phyloP scores from a whole-genome alignment of 2,888 invertebrate species.

The Cataglyphis albicans region DNA sequence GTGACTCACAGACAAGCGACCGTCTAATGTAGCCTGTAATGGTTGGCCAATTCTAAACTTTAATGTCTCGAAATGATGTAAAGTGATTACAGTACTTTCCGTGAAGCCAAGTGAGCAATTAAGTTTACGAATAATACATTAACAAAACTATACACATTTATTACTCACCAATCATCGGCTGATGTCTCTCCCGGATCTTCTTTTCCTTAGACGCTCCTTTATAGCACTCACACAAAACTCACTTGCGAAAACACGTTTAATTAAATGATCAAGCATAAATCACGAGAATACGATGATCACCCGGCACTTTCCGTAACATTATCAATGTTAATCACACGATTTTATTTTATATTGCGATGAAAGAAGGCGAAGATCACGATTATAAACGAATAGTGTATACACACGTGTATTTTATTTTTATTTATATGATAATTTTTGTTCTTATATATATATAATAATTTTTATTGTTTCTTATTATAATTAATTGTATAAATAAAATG shows the following conservation, averaged over 20 bases:
- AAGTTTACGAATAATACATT: not conserved
- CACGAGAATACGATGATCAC: not conserved
- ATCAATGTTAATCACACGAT: not conserved
- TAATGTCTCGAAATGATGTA: not conserved
- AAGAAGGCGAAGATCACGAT: not conserved
- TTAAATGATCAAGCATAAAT: not conserved
- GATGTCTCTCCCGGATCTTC: not conserved
- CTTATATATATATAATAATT: not conserved
- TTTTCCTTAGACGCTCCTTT: not conserved
- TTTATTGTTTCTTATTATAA: not conserved
- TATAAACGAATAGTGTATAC: not conserved
- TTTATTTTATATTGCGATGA: not conserved
- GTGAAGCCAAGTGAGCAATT: not conserved
- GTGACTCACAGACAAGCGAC: not conserved
- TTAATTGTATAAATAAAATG: not conserved
- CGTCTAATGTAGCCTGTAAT: constrained; percentile 7
- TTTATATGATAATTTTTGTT: not conserved
- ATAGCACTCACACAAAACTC: not conserved
- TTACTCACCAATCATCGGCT: not conserved
- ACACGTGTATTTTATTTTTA: not conserved
- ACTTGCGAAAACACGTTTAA: not conserved
- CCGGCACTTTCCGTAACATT: not conserved
- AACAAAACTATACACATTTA: not conserved
- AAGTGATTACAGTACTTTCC: not conserved
- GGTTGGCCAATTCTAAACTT: not conserved